Percentiles rank a stretch among this genome's conserved stretches.
These are phyloP conservation scores for Notechis scutatus DNA, from an alignment of 2,113 vertebrate species.

Conservation along the genomic window DNA sequence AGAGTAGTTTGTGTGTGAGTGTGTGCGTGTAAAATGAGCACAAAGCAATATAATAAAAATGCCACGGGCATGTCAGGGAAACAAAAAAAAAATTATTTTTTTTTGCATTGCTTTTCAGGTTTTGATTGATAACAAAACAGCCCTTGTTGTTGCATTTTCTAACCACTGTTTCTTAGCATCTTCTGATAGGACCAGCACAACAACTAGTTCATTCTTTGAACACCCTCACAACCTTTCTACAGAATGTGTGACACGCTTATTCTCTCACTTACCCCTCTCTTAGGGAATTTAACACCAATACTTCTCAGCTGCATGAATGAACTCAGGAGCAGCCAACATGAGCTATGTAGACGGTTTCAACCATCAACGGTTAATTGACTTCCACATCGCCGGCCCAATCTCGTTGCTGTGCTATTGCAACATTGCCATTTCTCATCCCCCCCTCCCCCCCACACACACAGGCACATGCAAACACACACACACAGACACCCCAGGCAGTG, in stretches of 20 bases:
- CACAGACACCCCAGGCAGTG: neutral
- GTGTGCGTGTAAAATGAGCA: neutral
- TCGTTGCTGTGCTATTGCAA: neutral
- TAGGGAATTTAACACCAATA: neutral
- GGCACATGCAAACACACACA: neutral
- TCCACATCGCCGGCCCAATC: neutral
- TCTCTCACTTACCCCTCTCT: neutral
- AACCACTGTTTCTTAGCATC: neutral
- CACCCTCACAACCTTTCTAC: neutral
- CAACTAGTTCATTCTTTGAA: neutral
- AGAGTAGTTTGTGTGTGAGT: too few relatives aligned
- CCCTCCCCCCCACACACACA: neutral
- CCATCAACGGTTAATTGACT: rapidly evolving
- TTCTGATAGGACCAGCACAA: neutral
- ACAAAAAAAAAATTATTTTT: neutral
- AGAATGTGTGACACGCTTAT: neutral
- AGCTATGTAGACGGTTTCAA: neutral
- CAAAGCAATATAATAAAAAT: neutral
- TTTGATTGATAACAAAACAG: neutral
- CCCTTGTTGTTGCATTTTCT: neutral
- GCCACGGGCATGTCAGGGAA: neutral
- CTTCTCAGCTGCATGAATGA: too few relatives aligned
- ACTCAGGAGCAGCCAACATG: neutral
- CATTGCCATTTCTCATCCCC: neutral
- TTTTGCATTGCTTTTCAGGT: neutral